phyloP scores from a whole-genome alignment of 2,888 invertebrate genomes.

The Chrysina gloriosa region DNA sequence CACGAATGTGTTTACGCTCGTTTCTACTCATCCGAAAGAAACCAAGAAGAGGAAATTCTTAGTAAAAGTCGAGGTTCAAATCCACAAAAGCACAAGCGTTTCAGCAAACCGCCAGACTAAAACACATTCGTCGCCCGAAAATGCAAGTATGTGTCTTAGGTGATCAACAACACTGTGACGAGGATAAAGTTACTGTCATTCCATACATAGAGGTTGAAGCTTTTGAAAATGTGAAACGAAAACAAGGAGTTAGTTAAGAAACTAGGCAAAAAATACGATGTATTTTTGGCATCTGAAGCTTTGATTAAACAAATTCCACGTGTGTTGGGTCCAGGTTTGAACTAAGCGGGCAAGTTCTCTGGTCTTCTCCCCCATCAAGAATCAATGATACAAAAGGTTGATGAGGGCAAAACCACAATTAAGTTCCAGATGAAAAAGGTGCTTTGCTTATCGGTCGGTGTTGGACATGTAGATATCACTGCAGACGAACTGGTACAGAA shows the following conservation, averaged over 20 bases:
- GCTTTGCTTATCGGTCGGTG: slow-evolving; percentile 96
- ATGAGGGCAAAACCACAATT: slow-evolving; percentile 99
- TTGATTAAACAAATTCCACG: slow-evolving; percentile 99
- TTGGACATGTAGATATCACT: slow-evolving; percentile 97
- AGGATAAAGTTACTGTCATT: slow-evolving; percentile 90
- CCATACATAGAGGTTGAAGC: slow-evolving; percentile 99
- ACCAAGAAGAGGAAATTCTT: slow-evolving; percentile 91
- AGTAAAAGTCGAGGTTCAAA: slow-evolving; percentile 98
- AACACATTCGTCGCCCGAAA: slow-evolving; percentile 97
- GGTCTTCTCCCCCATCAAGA: slow-evolving; percentile 97
- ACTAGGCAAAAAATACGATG: slow-evolving; percentile 94
- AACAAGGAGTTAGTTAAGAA: slow-evolving; percentile 99
- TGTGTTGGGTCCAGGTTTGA: slow-evolving; percentile 97
- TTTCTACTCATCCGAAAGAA: slow-evolving; percentile 80
- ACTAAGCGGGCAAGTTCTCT: slow-evolving; percentile 99
- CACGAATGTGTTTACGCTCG: slow-evolving; percentile 92
- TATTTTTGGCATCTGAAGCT: slow-evolving; percentile 98
- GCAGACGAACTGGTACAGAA: slow-evolving; percentile 97
- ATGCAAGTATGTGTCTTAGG: slow-evolving; percentile 99
- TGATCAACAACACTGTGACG: slow-evolving; percentile 99
- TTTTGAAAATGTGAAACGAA: slow-evolving; percentile 98
- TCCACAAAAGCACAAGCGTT: slow-evolving; percentile 99
- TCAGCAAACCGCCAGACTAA: slow-evolving; percentile 98
- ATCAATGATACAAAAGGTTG: slow-evolving; percentile 94
- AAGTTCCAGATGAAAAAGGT: slow-evolving; percentile 99